Percentiles rank a stretch among this genome's conserved stretches.
Conservation (phyloP, 1,140 invertebrate species). For the Bombus fervidus region DNA sequence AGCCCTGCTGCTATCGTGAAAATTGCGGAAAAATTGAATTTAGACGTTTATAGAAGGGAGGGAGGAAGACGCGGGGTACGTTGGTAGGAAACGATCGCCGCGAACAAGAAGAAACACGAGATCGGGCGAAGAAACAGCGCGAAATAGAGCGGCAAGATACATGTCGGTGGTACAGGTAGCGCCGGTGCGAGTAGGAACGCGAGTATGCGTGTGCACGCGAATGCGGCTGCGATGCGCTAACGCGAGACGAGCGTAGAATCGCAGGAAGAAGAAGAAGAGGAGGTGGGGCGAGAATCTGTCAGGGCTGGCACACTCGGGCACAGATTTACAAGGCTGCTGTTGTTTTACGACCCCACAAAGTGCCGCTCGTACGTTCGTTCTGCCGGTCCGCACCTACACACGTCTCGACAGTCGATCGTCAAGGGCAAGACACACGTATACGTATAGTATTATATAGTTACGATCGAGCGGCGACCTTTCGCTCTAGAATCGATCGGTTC, state of each 20-base stretch:
- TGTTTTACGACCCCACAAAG: conserved; percentile 81
- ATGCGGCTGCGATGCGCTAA: conserved; percentile 15
- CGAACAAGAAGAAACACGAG: background rate
- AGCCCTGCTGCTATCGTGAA: too few relatives aligned
- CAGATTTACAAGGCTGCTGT: conserved; percentile 79
- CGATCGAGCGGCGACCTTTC: background rate
- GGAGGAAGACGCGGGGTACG: too few relatives aligned
- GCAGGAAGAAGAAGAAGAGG: conserved; percentile 10
- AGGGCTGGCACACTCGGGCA: conserved; percentile 76
- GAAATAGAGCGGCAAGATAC: background rate
- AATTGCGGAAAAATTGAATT: too few relatives aligned
- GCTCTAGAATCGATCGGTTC: conserved; percentile 3
- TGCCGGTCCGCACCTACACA: conserved; percentile 20
- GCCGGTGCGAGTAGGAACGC: background rate
- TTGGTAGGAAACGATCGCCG: too few relatives aligned
- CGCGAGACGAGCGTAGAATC: background rate
- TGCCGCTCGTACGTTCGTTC: conserved; percentile 71
- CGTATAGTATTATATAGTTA: too few relatives aligned
- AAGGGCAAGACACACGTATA: background rate
- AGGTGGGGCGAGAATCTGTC: conserved; percentile 73
- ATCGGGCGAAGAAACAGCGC: background rate
- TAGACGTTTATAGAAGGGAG: too few relatives aligned
- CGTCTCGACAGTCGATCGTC: conserved; percentile 8
- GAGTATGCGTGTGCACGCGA: conserved; percentile 32
- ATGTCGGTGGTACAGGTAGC: background rate